These are phyloP conservation scores for Apodemus agrarius DNA, from an alignment of 2,797 vertebrate species.

Conservation along the genomic window DNA sequence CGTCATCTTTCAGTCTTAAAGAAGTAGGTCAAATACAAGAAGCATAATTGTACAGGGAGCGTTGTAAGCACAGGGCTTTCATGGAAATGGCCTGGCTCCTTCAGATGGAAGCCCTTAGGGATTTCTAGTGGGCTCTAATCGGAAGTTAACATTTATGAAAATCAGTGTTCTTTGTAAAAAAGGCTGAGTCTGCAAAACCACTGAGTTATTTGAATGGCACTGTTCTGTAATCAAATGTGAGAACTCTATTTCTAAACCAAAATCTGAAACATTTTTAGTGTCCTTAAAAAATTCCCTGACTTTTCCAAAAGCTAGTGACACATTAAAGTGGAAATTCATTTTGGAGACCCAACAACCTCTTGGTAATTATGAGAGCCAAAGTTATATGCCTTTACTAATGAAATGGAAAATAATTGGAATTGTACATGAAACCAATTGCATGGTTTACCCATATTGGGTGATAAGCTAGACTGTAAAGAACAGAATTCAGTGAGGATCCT, in stretches of 20 bases:
- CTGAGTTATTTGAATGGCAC: slow-evolving; percentile 20
- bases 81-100: slow-evolving; percentile 49
- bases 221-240: slow-evolving; percentile 56
- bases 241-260: slow-evolving; percentile 61
- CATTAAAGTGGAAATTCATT: slow-evolving; percentile 27
- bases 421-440: background rate
- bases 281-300: slow-evolving; percentile 31
- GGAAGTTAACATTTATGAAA: slow-evolving; percentile 72
- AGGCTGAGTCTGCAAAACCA: slow-evolving; percentile 69
- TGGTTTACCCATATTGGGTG: too few relatives aligned
- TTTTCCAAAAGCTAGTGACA: slow-evolving; percentile 47
- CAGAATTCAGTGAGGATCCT: background rate
- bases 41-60: slow-evolving; percentile 20
- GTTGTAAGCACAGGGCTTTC: slow-evolving; percentile 5
- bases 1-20: background rate
- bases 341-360: slow-evolving; percentile 2
- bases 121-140: slow-evolving; percentile 62
- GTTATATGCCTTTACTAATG: background rate
- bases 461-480: background rate
- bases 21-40: slow-evolving; percentile 49
- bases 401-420: background rate
- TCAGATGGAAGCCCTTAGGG: slow-evolving; percentile 49
- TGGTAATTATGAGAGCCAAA: background rate
- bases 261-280: slow-evolving; percentile 32
- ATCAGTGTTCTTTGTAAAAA: slow-evolving; percentile 74